Evolutionary conservation across 1,140 invertebrate genomes (phyloP).

Genomic region (Anoplolepis gracilipes): DNA sequence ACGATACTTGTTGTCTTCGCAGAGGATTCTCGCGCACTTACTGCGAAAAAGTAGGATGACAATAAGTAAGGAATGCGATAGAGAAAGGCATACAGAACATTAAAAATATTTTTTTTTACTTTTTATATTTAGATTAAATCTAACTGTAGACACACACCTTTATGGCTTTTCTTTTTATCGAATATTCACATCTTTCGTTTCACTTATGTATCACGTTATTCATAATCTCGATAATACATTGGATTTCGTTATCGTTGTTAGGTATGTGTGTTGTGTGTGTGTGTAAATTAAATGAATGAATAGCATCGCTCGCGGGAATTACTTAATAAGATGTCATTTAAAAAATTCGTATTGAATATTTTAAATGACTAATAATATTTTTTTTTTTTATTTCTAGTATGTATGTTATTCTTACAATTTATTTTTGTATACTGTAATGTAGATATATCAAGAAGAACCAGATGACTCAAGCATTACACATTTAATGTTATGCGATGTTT

Average conservation of each 20-base stretch:
- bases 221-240: conserved; percentile 67
- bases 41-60: conserved; percentile 63
- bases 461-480: not conserved
- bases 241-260: too few relatives aligned
- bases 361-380: too few relatives aligned
- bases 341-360: not conserved
- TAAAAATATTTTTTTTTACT: conserved; percentile 67
- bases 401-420: not conserved
- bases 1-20: conserved; percentile 67
- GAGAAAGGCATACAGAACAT: conserved; percentile 68
- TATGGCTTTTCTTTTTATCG: conserved; percentile 7
- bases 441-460: not conserved
- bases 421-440: not conserved
- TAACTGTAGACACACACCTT: conserved; percentile 54
- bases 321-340: not conserved
- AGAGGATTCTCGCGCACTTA: conserved; percentile 58
- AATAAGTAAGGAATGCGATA: conserved; percentile 70
- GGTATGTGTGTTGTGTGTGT: too few relatives aligned
- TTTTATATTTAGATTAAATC: conserved; percentile 68
- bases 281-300: too few relatives aligned
- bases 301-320: too few relatives aligned
- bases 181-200: conserved; percentile 59
- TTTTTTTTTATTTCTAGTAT: not conserved
- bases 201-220: conserved; percentile 68
- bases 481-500: not conserved